Base-by-base conservation (phyloP, 2,888 invertebrate genomes). In the Rhorus exstirpatorius region DNA sequence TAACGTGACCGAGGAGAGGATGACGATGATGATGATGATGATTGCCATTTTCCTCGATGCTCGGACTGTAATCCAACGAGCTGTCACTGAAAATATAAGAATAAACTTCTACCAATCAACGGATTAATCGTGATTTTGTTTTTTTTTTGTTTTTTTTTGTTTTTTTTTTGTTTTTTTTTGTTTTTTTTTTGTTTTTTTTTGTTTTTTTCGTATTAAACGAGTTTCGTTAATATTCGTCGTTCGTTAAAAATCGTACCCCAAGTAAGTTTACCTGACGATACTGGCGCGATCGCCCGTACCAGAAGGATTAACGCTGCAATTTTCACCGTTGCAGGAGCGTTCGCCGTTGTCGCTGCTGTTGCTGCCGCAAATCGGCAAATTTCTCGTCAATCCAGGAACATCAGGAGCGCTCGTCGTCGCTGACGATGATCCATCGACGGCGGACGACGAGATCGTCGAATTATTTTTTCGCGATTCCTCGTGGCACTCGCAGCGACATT, bases 401-500 rank as follows among this genome's bases (percentile, higher is more conserved):
- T n/a, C n/a, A n/a, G n/a, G n/a, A n/a, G n/a, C n/a, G n/a, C n/a
- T n/a, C n/a, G n/a, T n/a, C n/a, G n/a, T n/a, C n/a, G n/a, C n/a
- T n/a, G n/a, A n/a, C n/a, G n/a, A n/a, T n/a, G n/a, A n/a, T n/a
- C n/a, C n/a, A n/a, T n/a, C n/a, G n/a, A n/a, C n/a, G n/a, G n/a
- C n/a, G 2, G 14, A 31, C 21, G 14, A 24, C 14, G 38, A 58
- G 26, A 58, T 21, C 38, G 63, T 21, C 38, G 88, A 44, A 8
- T 90, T 88, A 44, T 90, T 90, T 63, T 92, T 89, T 35, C 92
- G 88, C 3, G 91, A 91, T 51, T 92, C 94, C 89, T 96, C 96
- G 93, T 97, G 97, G 90, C 97, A 97, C 93, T 97, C 97, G 93
- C 97, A 97, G 91, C 96, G 96, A 90, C 97, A 97, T 89, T 97